These are phyloP conservation scores for Acronicta alni DNA, from an alignment of 2,888 invertebrate genomes.

Conservation along the genomic window DNA sequence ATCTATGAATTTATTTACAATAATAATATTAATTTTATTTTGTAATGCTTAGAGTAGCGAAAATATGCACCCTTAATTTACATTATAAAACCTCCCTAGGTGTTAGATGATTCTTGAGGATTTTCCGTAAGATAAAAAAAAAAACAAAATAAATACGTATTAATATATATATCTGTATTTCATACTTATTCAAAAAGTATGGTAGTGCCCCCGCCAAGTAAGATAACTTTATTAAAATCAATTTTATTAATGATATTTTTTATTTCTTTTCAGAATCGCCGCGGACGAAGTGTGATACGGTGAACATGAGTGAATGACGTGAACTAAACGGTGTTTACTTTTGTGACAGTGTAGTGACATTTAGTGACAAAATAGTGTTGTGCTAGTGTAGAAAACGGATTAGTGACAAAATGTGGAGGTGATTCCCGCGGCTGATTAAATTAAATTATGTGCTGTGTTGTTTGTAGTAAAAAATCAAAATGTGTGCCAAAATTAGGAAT, in stretches of 20 bases:
- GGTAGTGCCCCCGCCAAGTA: too few relatives aligned
- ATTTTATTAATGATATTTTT: conserved; percentile 34
- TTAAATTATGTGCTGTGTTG: conserved; percentile 76
- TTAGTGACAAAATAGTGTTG: conserved; percentile 61
- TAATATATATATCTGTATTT: too few relatives aligned
- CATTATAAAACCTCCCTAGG: too few relatives aligned
- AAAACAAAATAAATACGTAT: too few relatives aligned
- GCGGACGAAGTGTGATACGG: conserved; percentile 20
- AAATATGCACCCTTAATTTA: too few relatives aligned
- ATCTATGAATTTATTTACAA: too few relatives aligned
- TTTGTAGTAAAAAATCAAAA: conserved; percentile 66
- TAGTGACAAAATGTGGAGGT: conserved; percentile 73
- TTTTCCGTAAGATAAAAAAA: too few relatives aligned
- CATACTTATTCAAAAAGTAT: too few relatives aligned
- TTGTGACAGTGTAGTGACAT: conserved; percentile 54
- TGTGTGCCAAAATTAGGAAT: conserved; percentile 78
- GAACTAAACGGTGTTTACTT: conserved; percentile 27
- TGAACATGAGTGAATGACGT: conserved; percentile 44
- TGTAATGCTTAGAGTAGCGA: too few relatives aligned
- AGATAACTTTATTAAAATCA: background rate
- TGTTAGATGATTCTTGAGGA: too few relatives aligned
- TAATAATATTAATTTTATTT: too few relatives aligned
- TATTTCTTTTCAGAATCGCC: conserved; percentile 36
- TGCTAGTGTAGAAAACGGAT: conserved; percentile 54
- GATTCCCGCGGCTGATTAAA: conserved; percentile 61